Percentiles rank a stretch among this genome's conserved stretches.
phyloP scores from a whole-genome alignment of 1,140 invertebrate genomes.

The Lepidurus couesii region DNA sequence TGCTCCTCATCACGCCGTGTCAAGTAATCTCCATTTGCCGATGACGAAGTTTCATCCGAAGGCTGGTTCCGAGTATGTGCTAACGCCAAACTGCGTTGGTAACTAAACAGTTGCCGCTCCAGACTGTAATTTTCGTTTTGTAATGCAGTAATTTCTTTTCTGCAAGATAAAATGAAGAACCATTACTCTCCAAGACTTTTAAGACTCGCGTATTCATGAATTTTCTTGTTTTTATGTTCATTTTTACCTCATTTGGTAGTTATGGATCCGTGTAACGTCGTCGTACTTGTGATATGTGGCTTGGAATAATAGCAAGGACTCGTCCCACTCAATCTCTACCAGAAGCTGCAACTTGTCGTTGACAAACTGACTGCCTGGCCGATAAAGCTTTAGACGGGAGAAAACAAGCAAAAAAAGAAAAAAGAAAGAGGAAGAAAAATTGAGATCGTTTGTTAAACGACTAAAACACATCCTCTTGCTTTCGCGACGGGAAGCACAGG shows the following conservation, averaged over 20 bases:
- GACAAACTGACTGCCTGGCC: slow-evolving; percentile 66
- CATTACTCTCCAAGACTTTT: background rate
- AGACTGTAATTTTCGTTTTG: slow-evolving; percentile 80
- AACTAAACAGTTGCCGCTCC: slow-evolving; percentile 78
- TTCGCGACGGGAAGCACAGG: background rate
- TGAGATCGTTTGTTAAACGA: background rate
- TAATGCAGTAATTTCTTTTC: slow-evolving; percentile 71
- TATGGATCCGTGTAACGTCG: slow-evolving; percentile 73
- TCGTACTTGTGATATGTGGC: slow-evolving; percentile 83
- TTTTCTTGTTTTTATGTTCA: background rate
- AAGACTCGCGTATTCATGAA: background rate
- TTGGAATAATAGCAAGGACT: slow-evolving; percentile 75
- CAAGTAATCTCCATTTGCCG: slow-evolving; percentile 46
- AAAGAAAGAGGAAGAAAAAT: slow-evolving; percentile 23
- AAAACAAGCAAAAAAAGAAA: slow-evolving; percentile 29
- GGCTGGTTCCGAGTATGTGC: slow-evolving; percentile 54
- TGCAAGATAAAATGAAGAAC: slow-evolving; percentile 44
- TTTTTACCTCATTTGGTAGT: slow-evolving; percentile 73
- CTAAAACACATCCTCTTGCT: background rate
- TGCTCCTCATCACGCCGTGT: background rate
- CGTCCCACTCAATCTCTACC: slow-evolving; percentile 78
- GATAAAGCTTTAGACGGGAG: slow-evolving; percentile 50
- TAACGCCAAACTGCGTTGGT: slow-evolving; percentile 76
- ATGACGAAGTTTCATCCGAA: slow-evolving; percentile 45
- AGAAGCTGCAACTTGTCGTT: slow-evolving; percentile 69